Evolutionary conservation across 1,140 invertebrate genomes (phyloP).

Genomic region (Ceratina japonica): DNA sequence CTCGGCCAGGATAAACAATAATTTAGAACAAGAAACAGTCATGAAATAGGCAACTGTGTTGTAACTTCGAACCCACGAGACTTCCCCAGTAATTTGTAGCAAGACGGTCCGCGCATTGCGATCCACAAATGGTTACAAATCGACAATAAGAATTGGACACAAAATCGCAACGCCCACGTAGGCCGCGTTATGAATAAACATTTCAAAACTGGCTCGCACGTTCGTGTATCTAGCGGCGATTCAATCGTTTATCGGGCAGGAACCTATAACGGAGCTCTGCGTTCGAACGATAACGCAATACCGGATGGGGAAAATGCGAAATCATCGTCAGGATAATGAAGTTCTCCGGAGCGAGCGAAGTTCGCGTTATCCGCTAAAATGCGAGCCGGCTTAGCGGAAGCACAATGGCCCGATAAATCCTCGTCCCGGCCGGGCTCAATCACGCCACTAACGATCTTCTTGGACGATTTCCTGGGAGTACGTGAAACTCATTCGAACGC

Average conservation of each 20-base stretch:
- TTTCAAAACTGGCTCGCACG: not conserved
- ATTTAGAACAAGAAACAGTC: not conserved
- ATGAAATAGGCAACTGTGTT: too few relatives aligned
- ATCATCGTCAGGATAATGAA: constrained; percentile 33
- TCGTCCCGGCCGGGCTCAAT: constrained; percentile 17
- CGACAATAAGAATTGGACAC: not conserved
- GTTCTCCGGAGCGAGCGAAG: constrained; percentile 25
- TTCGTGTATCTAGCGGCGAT: not conserved
- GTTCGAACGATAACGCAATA: not conserved
- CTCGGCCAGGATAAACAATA: not conserved
- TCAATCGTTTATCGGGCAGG: not conserved
- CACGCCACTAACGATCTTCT: constrained; percentile 40
- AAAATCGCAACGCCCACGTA: not conserved
- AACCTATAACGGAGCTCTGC: too few relatives aligned
- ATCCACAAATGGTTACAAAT: not conserved
- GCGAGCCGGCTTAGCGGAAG: constrained; percentile 3
- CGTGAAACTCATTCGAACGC: constrained; percentile 48
- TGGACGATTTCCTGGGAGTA: constrained; percentile 47
- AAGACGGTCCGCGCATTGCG: not conserved
- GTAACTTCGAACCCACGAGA: too few relatives aligned
- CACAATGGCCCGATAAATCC: constrained; percentile 41
- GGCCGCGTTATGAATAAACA: not conserved
- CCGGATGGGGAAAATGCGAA: not conserved
- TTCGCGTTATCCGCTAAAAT: constrained; percentile 31
- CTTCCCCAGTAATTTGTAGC: not conserved